phyloP scores from a whole-genome alignment of 2,888 invertebrate genomes.

The Plusia festucae region DNA sequence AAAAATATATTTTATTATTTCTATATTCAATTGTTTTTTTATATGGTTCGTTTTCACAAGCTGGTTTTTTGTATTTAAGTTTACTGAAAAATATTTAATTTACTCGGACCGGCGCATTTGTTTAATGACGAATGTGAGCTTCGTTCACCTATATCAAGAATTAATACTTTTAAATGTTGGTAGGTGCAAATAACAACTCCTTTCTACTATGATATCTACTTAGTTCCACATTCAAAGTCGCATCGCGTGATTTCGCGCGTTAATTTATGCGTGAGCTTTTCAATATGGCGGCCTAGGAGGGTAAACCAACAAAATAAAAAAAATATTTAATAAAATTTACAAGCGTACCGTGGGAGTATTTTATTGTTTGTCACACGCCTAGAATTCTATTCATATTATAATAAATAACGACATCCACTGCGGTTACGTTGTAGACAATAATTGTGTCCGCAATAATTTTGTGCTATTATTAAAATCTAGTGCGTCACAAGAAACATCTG shows the following conservation, averaged over 20 bases:
- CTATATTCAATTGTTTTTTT: no score
- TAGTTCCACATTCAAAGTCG: not conserved
- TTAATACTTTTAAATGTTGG: no score
- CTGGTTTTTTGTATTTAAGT: no score
- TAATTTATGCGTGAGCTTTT: slow-evolving; percentile 21
- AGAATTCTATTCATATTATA: slow-evolving; percentile 41
- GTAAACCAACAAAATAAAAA: slow-evolving; percentile 22
- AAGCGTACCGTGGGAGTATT: slow-evolving; percentile 30
- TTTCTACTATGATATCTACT: no score
- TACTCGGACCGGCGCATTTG: no score
- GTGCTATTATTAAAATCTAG: slow-evolving; percentile 10
- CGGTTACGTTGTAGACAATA: slow-evolving; percentile 17
- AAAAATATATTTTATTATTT: no score
- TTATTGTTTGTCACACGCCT: slow-evolving; percentile 29
- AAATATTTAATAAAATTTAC: slow-evolving; percentile 24
- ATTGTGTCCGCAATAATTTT: slow-evolving; percentile 9
- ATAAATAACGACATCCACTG: slow-evolving; percentile 24
- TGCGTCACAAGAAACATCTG: slow-evolving; percentile 15
- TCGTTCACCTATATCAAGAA: no score
- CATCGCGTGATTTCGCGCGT: slow-evolving; percentile 20
- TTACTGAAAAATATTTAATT: no score
- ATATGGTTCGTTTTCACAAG: no score
- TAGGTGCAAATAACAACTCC: no score
- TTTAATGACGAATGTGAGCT: no score
- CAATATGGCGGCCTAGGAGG: slow-evolving; percentile 20